phyloP scores from a whole-genome alignment of 2,888 invertebrate genomes.

The Cyclophora punctaria region DNA sequence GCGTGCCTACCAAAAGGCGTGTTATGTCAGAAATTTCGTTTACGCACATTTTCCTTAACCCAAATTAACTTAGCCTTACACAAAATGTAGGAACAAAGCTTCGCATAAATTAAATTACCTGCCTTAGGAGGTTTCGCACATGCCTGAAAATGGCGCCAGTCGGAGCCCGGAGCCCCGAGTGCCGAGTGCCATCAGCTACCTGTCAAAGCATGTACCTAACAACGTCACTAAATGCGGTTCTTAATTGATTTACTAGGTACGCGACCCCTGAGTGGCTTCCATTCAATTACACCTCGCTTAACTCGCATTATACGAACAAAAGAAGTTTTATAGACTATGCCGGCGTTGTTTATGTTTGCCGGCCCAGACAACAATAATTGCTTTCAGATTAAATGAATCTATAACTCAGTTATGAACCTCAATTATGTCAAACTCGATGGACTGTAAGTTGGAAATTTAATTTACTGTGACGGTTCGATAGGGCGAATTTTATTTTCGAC shows the following conservation, averaged over 20 bases:
- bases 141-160: background rate
- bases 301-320: slow-evolving; percentile 15
- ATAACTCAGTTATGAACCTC: slow-evolving; percentile 15
- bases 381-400: slow-evolving; percentile 17
- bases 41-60: slow-evolving; percentile 17
- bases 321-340: slow-evolving; percentile 22
- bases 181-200: slow-evolving; percentile 26
- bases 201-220: slow-evolving; percentile 45
- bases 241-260: slow-evolving; percentile 39
- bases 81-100: slow-evolving; percentile 23
- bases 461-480: slow-evolving; percentile 9
- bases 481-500: slow-evolving; percentile 6
- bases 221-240: slow-evolving; percentile 35
- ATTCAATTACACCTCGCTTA: slow-evolving; percentile 29
- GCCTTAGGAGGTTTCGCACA: slow-evolving; percentile 5
- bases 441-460: slow-evolving; percentile 14
- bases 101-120: slow-evolving; percentile 19
- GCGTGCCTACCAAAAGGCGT: slow-evolving; percentile 11
- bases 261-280: slow-evolving; percentile 28
- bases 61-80: slow-evolving; percentile 27
- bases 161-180: slow-evolving; percentile 1
- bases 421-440: slow-evolving; percentile 13
- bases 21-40: slow-evolving; percentile 17
- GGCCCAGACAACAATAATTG: slow-evolving; percentile 19
- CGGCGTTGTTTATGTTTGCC: slow-evolving; percentile 24